Evolutionary conservation across 2,888 invertebrate species (phyloP).

Genomic region (Lepas anatifera): DNA sequence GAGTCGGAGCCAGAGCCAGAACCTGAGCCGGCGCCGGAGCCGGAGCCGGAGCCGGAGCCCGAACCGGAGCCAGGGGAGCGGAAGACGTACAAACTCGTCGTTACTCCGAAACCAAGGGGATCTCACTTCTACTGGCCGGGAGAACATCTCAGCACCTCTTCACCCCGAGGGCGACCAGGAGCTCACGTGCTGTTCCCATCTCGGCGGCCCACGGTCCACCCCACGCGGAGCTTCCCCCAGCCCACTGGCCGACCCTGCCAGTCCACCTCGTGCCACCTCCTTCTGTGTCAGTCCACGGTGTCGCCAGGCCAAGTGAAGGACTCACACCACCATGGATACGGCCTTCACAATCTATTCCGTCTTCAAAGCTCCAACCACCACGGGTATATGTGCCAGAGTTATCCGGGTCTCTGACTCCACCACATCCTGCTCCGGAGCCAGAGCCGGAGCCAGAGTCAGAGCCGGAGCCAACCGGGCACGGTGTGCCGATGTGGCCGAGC

Average conservation of each 20-base stretch:
- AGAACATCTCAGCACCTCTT: no score
- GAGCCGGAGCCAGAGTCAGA: conserved; percentile 13
- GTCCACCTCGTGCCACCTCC: neutral
- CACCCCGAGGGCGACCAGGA: no score
- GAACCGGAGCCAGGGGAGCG: neutral
- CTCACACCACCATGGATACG: neutral
- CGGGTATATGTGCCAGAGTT: neutral
- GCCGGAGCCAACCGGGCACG: conserved; percentile 15
- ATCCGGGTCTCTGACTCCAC: neutral
- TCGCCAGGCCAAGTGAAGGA: neutral
- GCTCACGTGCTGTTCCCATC: neutral
- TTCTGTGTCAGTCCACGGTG: neutral
- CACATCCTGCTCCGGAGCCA: neutral
- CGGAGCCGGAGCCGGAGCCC: neutral
- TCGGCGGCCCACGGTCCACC: neutral
- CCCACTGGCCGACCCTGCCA: neutral
- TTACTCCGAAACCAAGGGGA: neutral
- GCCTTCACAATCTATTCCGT: neutral
- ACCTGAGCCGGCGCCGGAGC: neutral
- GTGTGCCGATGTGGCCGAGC: neutral
- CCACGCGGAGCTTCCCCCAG: neutral
- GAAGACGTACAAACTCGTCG: neutral
- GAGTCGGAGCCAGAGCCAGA: neutral
- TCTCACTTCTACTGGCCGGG: neutral
- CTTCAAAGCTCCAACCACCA: neutral